Evolutionary conservation across 2,888 invertebrate species (phyloP).

Genomic region (Drosophila formosana): DNA sequence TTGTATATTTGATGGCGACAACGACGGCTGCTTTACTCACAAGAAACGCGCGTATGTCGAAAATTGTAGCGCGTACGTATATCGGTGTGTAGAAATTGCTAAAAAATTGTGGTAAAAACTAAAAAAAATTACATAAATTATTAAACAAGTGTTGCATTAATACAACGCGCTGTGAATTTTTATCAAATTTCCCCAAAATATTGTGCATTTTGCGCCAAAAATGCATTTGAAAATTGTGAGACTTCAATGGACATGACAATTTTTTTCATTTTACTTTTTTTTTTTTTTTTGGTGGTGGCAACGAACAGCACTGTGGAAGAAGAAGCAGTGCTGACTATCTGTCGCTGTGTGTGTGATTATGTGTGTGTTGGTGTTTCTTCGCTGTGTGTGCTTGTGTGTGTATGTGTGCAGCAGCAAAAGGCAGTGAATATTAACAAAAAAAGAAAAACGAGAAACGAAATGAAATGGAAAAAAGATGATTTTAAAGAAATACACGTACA

Average conservation of each 20-base stretch:
- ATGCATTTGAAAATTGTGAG: constrained; percentile 80
- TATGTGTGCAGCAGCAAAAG: constrained; percentile 50
- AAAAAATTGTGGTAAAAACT: constrained; percentile 80
- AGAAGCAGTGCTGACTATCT: constrained; percentile 66
- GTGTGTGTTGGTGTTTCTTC: constrained; percentile 39
- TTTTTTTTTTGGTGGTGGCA: constrained; percentile 75
- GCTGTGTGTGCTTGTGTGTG: constrained; percentile 40
- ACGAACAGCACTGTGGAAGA: constrained; percentile 65
- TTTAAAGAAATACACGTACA: constrained; percentile 49
- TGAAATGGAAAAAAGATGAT: constrained; percentile 12
- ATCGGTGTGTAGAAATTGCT: constrained; percentile 81
- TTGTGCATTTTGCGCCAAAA: constrained; percentile 67
- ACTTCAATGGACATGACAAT: constrained; percentile 80
- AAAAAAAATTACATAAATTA: constrained; percentile 73
- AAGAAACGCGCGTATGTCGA: constrained; percentile 85
- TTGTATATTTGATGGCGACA: constrained; percentile 84
- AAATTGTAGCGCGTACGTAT: constrained; percentile 80
- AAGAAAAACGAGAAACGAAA: constrained; percentile 16
- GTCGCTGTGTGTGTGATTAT: constrained; percentile 45
- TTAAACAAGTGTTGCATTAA: constrained; percentile 68
- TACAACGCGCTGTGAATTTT: constrained; percentile 57
- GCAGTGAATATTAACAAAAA: constrained; percentile 64
- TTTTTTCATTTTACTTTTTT: constrained; percentile 50
- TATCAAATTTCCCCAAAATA: constrained; percentile 61
- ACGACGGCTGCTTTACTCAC: constrained; percentile 81